Evolutionary conservation across 2,888 invertebrate genomes (phyloP).

Genomic region (Cordylochernes scorpioides): DNA sequence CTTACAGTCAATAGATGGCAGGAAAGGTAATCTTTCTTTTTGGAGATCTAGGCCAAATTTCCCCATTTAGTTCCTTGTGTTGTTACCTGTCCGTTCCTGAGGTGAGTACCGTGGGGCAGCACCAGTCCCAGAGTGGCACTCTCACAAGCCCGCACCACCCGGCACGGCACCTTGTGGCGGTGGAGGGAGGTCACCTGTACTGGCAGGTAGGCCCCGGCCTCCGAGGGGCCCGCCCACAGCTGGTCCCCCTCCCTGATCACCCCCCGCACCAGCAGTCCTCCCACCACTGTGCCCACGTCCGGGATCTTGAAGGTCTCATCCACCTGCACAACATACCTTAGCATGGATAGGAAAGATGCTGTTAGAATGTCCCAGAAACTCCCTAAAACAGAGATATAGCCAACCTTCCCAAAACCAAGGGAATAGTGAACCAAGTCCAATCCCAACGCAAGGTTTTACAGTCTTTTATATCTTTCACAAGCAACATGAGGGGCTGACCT

Average conservation of each 20-base stretch:
- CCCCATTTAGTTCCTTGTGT: conserved; percentile 17
- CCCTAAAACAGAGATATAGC: no score
- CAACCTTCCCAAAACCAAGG: neutral
- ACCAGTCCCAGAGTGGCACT: conserved; percentile 54
- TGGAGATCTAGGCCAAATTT: neutral
- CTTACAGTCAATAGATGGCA: no score
- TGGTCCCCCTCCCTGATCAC: conserved; percentile 46
- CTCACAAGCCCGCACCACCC: conserved; percentile 50
- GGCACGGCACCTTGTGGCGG: conserved; percentile 67
- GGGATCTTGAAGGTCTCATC: conserved; percentile 42
- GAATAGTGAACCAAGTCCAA: neutral
- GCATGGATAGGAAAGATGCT: neutral
- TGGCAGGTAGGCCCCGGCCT: conserved; percentile 31
- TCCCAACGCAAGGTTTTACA: neutral
- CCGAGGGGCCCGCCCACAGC: conserved; percentile 26
- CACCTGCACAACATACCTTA: conserved; percentile 40
- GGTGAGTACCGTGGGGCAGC: conserved; percentile 2
- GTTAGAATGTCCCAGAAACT: neutral
- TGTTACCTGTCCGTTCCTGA: no score
- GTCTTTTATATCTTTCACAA: neutral
- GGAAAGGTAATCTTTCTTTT: no score
- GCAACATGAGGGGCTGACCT: no score
- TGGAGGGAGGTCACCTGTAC: conserved; percentile 60
- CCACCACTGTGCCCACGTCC: conserved; percentile 42
- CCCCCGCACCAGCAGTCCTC: conserved; percentile 57